Evolutionary conservation across 1,140 invertebrate species (phyloP), one percentile per base, ranked within the genome.

Genomic region (Myzus persicae): DNA sequence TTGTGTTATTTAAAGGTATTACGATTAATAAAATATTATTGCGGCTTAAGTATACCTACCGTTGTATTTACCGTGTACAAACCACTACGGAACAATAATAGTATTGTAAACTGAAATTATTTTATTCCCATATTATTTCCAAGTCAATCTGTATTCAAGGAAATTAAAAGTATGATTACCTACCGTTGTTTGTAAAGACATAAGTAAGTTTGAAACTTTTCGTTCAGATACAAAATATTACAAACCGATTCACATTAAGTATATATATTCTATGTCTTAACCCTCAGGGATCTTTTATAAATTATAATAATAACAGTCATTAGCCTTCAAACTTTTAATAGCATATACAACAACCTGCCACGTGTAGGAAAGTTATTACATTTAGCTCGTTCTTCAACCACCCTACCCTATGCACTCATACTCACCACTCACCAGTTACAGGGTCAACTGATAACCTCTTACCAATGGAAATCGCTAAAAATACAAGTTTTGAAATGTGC

Each of bases 111-210:
- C 82, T 42, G 38, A 84, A 42, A 84, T 84, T 26, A 22, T 84
- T 40, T 38, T 24, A 40, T 84, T 84, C 24, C 8, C 24, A 9
- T 67, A 18, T 67, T 76, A 76, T 82, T 84, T 42, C 82, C 24
- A 84, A 84, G 38, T 84, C 82, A 26, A 84, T 84, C 24, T 85
- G 84, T 85, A 85, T 44, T 42, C 84, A 31, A 85, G 40, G 84
- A 46, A 85, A 85, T 31, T 42, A 85, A 44, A n/a, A 85, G 40
- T 44, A 85, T n/a, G 84, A 76, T 76, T 76, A 20, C 59, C 59
- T 14, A 0, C 11, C 11, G 59, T 76, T 76, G n/a, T n/a, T n/a
- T 18, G n/a, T 20, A 76, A 38, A 22, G 81, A 40, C 81, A 40
- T 18, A 14, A 82, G 36, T 22, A 82, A 85, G 40, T 42, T 11